phyloP scores from a whole-genome alignment of 2,113 vertebrate genomes.

The Nanorana parkeri region DNA sequence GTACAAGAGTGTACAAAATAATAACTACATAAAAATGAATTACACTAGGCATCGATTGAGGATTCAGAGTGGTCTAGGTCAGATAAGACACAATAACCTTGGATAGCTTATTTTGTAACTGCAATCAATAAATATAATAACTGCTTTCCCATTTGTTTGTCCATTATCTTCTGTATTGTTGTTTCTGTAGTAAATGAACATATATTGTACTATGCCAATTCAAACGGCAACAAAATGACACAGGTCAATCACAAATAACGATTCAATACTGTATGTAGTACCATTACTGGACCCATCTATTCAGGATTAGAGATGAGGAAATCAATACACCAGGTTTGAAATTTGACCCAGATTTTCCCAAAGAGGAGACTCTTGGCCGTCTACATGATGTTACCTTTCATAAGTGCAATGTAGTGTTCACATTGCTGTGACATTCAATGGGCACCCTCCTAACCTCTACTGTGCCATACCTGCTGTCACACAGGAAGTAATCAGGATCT shows the following conservation, averaged over 20 bases:
- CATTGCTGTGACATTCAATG: too few relatives aligned
- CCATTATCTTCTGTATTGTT: conserved; percentile 3
- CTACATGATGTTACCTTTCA: too few relatives aligned
- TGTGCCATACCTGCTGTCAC: too few relatives aligned
- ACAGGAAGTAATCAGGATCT: too few relatives aligned
- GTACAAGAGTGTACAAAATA: conserved; percentile 12
- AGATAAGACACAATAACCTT: conserved; percentile 23
- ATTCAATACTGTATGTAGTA: too few relatives aligned
- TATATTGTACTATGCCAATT: not conserved
- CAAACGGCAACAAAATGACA: not conserved
- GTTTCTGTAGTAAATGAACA: not conserved
- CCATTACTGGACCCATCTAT: too few relatives aligned
- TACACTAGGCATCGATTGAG: conserved; percentile 33
- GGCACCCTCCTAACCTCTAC: too few relatives aligned
- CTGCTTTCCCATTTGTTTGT: not conserved
- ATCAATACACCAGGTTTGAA: too few relatives aligned
- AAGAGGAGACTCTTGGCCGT: too few relatives aligned
- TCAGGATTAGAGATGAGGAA: too few relatives aligned
- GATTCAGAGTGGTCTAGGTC: conserved; percentile 8
- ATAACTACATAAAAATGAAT: conserved; percentile 20
- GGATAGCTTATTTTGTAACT: not conserved
- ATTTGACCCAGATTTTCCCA: too few relatives aligned
- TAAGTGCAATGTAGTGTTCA: too few relatives aligned
- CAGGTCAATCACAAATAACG: not conserved
- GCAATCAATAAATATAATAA: conserved; percentile 41